Base-by-base conservation (phyloP, 2,888 invertebrate genomes). In the Cerastis leucographa region DNA sequence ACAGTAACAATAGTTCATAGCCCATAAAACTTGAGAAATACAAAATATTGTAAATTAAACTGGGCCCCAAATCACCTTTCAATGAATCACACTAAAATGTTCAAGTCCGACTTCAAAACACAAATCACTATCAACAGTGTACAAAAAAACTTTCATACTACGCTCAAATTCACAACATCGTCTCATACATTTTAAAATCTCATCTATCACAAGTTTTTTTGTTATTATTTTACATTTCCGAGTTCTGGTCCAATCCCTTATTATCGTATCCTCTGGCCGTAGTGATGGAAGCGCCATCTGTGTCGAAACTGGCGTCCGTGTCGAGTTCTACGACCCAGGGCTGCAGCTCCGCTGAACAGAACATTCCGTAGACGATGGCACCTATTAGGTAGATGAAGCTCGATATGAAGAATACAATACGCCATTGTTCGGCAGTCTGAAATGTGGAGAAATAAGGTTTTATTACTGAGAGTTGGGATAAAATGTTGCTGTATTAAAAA, bases 311-410 rank as follows among this genome's bases (percentile, higher is more conserved):
- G 1, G 96, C 95, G 77, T 94, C 96, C 0, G 90, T 91, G 17
- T 94, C 94, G 0, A 90, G 81, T 44, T 97, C 97, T 0, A 96
- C 90, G 6, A 98, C 98, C 99, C 99, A 99, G 1, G 97, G 97
- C 91, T 99, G 99, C 7, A 97, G 94, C 85, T 98, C 98, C 1
- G 98, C 99, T 0, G 98, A 98, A 59, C 95, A 96, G 92, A 98
- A 98, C 1, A 97, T 87, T 74, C 98, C 98, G 93, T 99, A 99
- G n/a, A 99, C 95, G 68, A 98, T 92, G 44, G 98, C 98, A 0
- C 99, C 99, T n/a, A 98, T 85, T 0, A 98, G 95, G 91, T 99
- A 99, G 90, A 99, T 97, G 76, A 97, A 97, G 86, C 98, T 98
- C 0, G 99, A 98, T 89, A 99, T 98, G 94, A 98, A 98, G 94